Evolutionary conservation across 2,888 invertebrate genomes (phyloP).

Genomic region (Caenorhabditis zanzibari): DNA sequence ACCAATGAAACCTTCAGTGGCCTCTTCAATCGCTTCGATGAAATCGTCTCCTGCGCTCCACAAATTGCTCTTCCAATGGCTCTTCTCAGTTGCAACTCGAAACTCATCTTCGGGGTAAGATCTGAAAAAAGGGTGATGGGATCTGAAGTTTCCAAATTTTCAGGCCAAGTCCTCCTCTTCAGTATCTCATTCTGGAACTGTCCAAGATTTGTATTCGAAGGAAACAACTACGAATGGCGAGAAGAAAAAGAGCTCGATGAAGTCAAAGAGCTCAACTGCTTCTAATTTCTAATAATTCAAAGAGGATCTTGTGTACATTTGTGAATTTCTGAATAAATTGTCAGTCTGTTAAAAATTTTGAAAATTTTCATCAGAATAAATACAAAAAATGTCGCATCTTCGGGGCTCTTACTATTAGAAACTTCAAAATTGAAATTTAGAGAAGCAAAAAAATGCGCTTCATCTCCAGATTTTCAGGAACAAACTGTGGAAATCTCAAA

Average conservation of each 20-base stretch:
- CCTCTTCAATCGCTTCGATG: constrained; percentile 45
- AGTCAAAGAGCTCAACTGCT: constrained; percentile 40
- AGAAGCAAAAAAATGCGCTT: no score
- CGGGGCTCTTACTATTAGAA: no score
- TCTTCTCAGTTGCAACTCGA: constrained; percentile 42
- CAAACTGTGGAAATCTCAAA: no score
- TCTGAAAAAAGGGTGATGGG: no score
- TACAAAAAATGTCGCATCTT: no score
- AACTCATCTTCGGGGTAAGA: constrained; percentile 31
- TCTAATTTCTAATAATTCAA: constrained; percentile 14
- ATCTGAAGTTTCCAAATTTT: neutral
- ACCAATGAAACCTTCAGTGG: constrained; percentile 16
- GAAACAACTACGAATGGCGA: constrained; percentile 24
- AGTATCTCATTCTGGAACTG: constrained; percentile 45
- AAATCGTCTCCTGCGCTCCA: constrained; percentile 44
- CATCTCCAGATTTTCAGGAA: no score
- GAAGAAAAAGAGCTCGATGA: constrained; percentile 34
- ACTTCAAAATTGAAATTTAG: no score
- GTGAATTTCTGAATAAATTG: constrained; percentile 5
- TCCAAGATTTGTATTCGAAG: constrained; percentile 42
- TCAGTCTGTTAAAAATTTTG: constrained; percentile 14
- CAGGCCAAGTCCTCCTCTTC: constrained; percentile 26
- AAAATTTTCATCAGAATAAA: no score
- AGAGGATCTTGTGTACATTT: neutral
- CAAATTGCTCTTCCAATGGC: constrained; percentile 53